Evolutionary conservation across 2,797 vertebrate genomes (phyloP).

Genomic region (Carapus acus): DNA sequence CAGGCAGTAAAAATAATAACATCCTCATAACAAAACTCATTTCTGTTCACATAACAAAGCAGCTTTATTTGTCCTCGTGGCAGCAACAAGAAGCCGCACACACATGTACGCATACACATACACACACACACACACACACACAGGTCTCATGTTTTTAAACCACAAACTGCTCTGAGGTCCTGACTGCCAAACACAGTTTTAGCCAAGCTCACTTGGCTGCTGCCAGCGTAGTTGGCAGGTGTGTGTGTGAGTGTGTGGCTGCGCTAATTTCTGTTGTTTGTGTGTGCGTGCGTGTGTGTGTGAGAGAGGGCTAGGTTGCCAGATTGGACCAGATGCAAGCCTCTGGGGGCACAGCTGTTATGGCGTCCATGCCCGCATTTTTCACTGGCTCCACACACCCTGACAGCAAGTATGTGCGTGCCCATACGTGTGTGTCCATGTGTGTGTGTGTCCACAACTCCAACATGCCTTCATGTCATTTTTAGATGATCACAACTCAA

Average conservation of each 20-base stretch:
- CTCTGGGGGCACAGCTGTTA: constrained; percentile 64
- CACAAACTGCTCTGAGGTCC: constrained; percentile 25
- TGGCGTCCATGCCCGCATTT: constrained; percentile 48
- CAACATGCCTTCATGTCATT: constrained; percentile 12
- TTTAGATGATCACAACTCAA: constrained; percentile 10
- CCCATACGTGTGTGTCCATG: constrained; percentile 21
- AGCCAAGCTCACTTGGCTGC: constrained; percentile 34
- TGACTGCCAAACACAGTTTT: constrained; percentile 45
- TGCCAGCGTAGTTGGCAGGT: constrained; percentile 58
- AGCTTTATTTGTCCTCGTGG: not conserved
- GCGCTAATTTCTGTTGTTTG: no score
- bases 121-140: no score
- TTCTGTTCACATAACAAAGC: not conserved
- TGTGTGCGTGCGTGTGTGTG: constrained; percentile 18
- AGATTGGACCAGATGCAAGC: constrained; percentile 68
- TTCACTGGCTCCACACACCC: constrained; percentile 43
- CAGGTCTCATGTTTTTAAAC: constrained; percentile 11
- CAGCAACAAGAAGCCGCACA: not conserved
- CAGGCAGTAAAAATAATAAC: not conserved
- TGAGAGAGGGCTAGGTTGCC: constrained; percentile 45
- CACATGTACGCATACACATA: no score
- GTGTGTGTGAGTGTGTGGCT: constrained; percentile 26
- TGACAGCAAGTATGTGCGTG: constrained; percentile 33
- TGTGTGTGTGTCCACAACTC: not conserved
- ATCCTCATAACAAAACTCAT: not conserved